Evolutionary conservation across 2,113 vertebrate genomes (phyloP), one percentile per base, ranked within the genome.

Genomic region (Setophaga petechia): DNA sequence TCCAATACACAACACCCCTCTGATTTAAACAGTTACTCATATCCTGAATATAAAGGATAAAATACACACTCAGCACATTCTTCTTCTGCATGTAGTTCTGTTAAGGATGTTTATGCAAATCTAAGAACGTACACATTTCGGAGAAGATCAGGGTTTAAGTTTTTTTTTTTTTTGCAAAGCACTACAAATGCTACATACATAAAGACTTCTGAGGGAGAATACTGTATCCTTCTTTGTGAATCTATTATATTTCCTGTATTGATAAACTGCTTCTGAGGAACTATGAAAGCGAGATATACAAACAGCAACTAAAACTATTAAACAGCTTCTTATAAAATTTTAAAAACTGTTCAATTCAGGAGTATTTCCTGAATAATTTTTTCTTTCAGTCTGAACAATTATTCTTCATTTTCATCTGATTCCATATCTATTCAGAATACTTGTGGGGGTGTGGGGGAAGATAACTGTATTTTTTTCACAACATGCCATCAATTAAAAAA

Each of bases 181-280:
- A 76, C 54, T 96, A 77, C 0, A 2, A 69, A 71, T 77, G 31
- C 22, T 16, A 35, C 19, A 69, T 49, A 41, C 14, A 96, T 90
- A 67, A 94, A 97, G 46, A 78, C 27, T 96, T 90, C 30, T 93
- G 90, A 88, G 80, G 71, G 79, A 91, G 71, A 96, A 94, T 30
- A n/a, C 82, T 67, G 62, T 49, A 66, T 68, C 78, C 59, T 95
- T 93, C 59, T 83, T 93, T 80, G 69, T 63, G 82, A 84, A 73
- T 61, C 17, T 47, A 93, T 55, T 55, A 19, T 43, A 66, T 96
- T 78, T 96, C 59, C 18, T 21, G 4, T 66, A 94, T 86, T 95
- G 81, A 91, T 87, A 66, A 91, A 93, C 90, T 89, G 83, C 93
- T 97, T 93, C 90, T 78, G 39, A 94, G 80, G 67, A 95, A 90